These are phyloP conservation scores for Eurystomus gularis DNA, from an alignment of 2,113 vertebrate species.

Conservation along the genomic window DNA sequence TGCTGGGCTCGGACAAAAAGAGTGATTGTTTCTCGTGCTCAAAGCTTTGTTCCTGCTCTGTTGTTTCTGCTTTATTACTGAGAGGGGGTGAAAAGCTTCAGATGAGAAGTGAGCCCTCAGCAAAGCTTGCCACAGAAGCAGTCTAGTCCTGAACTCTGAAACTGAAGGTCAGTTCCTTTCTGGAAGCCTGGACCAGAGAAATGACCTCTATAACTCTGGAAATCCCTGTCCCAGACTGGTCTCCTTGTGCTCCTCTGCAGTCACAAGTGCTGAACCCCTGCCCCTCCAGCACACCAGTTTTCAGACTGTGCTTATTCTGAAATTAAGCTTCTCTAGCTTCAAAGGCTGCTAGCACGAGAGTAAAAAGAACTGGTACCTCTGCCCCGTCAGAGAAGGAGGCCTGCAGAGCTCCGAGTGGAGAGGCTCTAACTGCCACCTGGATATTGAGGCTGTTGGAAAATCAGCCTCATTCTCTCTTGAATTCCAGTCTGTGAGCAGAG, in stretches of 20 bases:
- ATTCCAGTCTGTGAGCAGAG: background rate
- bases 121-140: background rate
- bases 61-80: background rate
- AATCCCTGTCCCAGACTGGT: background rate
- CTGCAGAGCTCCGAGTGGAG: background rate
- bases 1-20: background rate
- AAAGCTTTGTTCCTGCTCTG: background rate
- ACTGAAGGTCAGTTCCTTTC: no score
- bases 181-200: background rate
- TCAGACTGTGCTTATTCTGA: rapidly evolving
- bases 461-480: background rate
- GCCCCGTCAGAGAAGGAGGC: background rate
- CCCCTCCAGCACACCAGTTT: background rate
- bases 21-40: background rate
- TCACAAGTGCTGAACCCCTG: background rate
- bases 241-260: background rate
- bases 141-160: no score
- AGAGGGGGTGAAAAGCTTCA: background rate
- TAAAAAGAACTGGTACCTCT: background rate
- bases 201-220: background rate
- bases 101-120: background rate
- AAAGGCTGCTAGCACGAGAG: background rate
- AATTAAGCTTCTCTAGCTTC: background rate
- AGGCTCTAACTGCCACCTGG: background rate
- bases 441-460: background rate